A percentile compares a stretch with the other conserved stretches of the same genome.
Evolutionary conservation across 2,797 vertebrate species (phyloP).

Genomic region (Mycteria americana): DNA sequence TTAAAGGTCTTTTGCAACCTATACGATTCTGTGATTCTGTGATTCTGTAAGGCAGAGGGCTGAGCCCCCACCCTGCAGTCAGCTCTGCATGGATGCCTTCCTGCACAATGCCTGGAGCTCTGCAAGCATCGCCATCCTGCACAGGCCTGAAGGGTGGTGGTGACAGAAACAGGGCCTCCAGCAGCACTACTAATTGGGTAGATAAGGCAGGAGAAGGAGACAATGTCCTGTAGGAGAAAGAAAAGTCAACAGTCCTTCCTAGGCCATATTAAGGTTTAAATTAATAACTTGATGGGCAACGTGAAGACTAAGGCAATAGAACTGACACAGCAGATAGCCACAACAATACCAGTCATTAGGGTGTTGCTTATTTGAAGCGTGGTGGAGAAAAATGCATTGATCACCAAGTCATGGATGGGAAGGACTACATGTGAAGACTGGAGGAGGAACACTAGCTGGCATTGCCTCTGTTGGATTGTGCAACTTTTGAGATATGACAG

Average conservation of each 20-base stretch:
- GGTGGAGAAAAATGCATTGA: neutral
- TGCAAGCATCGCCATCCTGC: neutral
- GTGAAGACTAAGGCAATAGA: neutral
- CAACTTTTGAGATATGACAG: neutral
- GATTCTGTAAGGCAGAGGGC: neutral
- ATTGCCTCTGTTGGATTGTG: neutral
- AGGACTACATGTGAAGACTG: neutral
- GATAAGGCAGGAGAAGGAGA: neutral
- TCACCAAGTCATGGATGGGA: neutral
- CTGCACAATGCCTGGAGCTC: neutral
- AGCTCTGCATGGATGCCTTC: neutral
- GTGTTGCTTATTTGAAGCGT: neutral
- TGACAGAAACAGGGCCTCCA: neutral
- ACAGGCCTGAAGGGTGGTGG: neutral
- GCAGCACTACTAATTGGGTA: neutral
- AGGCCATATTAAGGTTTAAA: neutral
- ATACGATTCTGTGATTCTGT: no score
- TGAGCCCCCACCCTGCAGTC: neutral
- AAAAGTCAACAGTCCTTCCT: neutral
- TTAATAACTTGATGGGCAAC: neutral
- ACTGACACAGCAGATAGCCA: neutral
- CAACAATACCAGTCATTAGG: accelerated
- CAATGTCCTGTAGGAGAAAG: neutral
- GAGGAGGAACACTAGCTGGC: neutral
- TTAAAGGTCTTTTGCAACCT: no score